Percentiles rank a stretch among this genome's conserved stretches.
Conservation (phyloP, 1,140 invertebrate genomes). For the Hyles vespertilio region DNA sequence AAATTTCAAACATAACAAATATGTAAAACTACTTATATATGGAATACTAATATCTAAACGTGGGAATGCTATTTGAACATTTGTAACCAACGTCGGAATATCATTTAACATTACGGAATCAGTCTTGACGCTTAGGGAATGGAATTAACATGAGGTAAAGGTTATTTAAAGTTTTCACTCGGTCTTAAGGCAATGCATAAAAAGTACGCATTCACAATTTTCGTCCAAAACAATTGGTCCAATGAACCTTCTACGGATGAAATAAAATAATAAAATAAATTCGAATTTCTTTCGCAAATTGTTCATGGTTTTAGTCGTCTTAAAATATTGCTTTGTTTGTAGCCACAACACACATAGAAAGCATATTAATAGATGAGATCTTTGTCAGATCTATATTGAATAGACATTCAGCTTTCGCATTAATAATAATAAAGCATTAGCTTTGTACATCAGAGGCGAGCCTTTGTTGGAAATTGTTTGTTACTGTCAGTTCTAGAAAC, state of each 20-base stretch:
- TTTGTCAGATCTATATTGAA: not conserved
- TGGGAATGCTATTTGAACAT: slow-evolving; percentile 10
- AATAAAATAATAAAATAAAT: too few species aligned
- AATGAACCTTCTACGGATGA: too few species aligned
- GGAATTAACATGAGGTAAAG: slow-evolving; percentile 10
- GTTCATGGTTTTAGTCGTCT: too few species aligned
- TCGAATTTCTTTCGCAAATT: too few species aligned
- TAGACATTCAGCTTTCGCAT: not conserved
- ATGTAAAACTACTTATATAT: not conserved
- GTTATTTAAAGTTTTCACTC: not conserved
- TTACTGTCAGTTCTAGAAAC: not conserved
- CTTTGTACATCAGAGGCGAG: not conserved
- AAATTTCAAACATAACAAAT: slow-evolving; percentile 2
- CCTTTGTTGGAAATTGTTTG: not conserved
- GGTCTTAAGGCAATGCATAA: too few species aligned
- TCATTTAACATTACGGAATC: slow-evolving; percentile 12
- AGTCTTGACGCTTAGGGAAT: slow-evolving; percentile 34
- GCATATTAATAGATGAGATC: not conserved
- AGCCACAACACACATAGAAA: not conserved
- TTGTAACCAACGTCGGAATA: not conserved
- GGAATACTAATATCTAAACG: not conserved
- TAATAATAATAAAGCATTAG: not conserved
- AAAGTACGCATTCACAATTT: too few species aligned
- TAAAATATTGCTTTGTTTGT: slow-evolving; percentile 6
- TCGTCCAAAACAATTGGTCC: too few species aligned